Evolutionary conservation across 1,140 invertebrate genomes (phyloP).

Genomic region (Magallana ariakensis): DNA sequence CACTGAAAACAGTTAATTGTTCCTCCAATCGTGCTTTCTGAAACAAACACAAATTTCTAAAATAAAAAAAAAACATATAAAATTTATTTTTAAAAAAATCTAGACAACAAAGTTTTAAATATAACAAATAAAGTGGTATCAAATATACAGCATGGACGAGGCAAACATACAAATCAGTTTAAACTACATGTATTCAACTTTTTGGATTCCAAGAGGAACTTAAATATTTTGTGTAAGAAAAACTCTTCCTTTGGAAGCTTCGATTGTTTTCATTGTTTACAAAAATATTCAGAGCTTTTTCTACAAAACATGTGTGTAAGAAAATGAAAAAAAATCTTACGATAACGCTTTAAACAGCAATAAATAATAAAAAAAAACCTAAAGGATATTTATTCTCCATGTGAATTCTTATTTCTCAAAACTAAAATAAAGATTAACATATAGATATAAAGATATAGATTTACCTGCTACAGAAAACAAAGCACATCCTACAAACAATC

Average conservation of each 20-base stretch:
- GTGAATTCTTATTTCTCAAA: not conserved
- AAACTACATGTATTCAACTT: too few relatives aligned
- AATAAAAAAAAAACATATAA: too few relatives aligned
- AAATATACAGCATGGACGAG: too few relatives aligned
- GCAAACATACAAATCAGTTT: too few relatives aligned
- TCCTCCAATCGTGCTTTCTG: not conserved
- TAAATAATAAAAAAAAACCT: not conserved
- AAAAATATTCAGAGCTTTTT: too few relatives aligned
- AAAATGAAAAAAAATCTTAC: not conserved
- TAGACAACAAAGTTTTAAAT: too few relatives aligned
- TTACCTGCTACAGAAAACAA: not conserved
- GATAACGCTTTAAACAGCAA: not conserved
- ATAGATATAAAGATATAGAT: not conserved
- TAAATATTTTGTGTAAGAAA: too few relatives aligned
- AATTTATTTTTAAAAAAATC: too few relatives aligned
- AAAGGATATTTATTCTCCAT: not conserved
- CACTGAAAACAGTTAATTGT: slow-evolving; percentile 47
- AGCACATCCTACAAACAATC: not conserved
- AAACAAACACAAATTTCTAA: not conserved
- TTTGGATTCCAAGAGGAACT: too few relatives aligned
- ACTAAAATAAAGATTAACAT: not conserved
- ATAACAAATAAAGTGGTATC: too few relatives aligned
- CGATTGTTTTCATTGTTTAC: too few relatives aligned
- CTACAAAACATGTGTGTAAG: not conserved
- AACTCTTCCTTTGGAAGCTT: too few relatives aligned